Conservation (phyloP, 2,113 vertebrate genomes). For the Calyptommatus sinebrachiatus region DNA sequence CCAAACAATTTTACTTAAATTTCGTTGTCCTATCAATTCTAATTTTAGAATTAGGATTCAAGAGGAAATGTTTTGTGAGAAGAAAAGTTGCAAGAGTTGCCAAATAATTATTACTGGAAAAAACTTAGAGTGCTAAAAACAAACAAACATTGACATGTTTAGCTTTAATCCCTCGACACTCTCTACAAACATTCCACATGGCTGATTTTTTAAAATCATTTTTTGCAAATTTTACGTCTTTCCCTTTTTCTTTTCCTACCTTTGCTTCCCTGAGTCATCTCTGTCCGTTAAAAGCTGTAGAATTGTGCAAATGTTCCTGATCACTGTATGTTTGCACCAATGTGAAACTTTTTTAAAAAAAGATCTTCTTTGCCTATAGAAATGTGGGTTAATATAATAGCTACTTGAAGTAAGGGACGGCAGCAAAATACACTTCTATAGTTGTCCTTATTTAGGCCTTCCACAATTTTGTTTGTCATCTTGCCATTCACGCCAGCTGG, state of each 20-base stretch:
- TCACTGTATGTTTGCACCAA: conserved; percentile 74
- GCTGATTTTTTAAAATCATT: conserved; percentile 16
- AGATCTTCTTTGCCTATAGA: conserved; percentile 72
- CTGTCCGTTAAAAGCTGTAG: conserved; percentile 71
- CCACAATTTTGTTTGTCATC: conserved; percentile 89
- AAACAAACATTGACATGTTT: conserved; percentile 38
- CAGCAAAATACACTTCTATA: conserved; percentile 67
- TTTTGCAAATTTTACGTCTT: conserved; percentile 20
- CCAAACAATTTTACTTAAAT: neutral
- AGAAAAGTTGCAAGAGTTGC: conserved; percentile 29
- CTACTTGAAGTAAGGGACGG: conserved; percentile 72
- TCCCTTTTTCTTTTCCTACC: conserved; percentile 72
- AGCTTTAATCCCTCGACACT: conserved; percentile 60
- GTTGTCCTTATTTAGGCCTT: conserved; percentile 88
- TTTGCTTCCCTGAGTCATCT: conserved; percentile 78
- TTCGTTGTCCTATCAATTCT: conserved; percentile 3
- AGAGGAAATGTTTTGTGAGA: conserved; percentile 39
- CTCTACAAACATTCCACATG: conserved; percentile 57
- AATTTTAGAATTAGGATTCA: conserved; percentile 57
- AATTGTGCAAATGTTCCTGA: conserved; percentile 74
- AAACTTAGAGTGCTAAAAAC: conserved; percentile 22
- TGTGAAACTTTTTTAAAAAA: conserved; percentile 58
- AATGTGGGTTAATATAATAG: conserved; percentile 72
- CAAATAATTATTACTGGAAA: conserved; percentile 47
- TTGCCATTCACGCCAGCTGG: conserved; percentile 92